Percentiles rank a stretch among this genome's conserved stretches.
phyloP scores from a whole-genome alignment of 1,140 invertebrate species.

The Lordiphosa clarofinis region DNA sequence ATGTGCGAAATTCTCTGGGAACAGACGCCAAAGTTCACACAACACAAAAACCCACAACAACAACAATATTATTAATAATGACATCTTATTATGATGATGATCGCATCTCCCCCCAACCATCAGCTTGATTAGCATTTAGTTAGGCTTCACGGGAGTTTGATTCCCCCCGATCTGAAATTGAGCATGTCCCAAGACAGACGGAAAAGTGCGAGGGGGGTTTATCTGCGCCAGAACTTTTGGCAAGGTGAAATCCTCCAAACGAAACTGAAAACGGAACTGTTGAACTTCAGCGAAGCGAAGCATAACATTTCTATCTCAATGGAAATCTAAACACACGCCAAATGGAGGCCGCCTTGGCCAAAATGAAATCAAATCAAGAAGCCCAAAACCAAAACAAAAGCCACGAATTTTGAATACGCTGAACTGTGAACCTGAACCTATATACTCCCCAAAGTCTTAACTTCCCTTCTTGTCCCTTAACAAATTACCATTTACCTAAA shows the following conservation, averaged over 20 bases:
- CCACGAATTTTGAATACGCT: background rate
- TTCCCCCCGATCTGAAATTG: constrained; percentile 43
- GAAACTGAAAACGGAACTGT: constrained; percentile 23
- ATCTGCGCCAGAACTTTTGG: constrained; percentile 26
- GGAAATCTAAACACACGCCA: constrained; percentile 42
- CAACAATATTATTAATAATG: constrained; percentile 9
- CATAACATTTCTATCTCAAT: constrained; percentile 43
- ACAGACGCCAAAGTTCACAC: constrained; percentile 17
- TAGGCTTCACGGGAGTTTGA: constrained; percentile 54
- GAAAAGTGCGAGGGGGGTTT: constrained; percentile 1
- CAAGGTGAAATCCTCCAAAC: constrained; percentile 49
- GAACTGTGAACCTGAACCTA: background rate
- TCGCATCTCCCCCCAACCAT: constrained; percentile 15
- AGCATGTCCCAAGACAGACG: constrained; percentile 30
- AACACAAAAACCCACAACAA: constrained; percentile 10
- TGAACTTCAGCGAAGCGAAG: constrained; percentile 61
- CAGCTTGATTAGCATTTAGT: constrained; percentile 25
- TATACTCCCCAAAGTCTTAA: too few species aligned
- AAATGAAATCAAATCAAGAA: constrained; percentile 31
- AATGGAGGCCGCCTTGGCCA: constrained; percentile 35
- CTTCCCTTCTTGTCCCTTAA: too few species aligned
- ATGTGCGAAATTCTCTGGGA: constrained; percentile 13
- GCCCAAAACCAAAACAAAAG: background rate
- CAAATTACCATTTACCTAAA: background rate
- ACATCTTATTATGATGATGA: constrained; percentile 16